A percentile compares a stretch with the other conserved stretches of the same genome.
These are phyloP conservation scores for Onthophagus taurus DNA, from an alignment of 1,140 invertebrate genomes.

Conservation along the genomic window DNA sequence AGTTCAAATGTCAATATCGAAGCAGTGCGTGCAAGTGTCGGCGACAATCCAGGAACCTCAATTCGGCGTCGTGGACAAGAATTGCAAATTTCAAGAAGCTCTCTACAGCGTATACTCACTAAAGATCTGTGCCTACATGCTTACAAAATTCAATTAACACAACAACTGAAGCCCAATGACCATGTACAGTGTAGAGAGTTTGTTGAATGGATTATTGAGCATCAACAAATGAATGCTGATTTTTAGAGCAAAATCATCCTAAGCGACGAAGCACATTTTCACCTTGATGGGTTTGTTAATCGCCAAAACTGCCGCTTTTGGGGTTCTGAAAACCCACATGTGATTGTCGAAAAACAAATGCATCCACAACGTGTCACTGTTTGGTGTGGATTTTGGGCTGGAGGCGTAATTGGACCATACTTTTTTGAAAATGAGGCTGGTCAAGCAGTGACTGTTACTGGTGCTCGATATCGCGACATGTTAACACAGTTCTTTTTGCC, in stretches of 20 bases:
- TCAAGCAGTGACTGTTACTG: constrained; percentile 35
- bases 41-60: constrained; percentile 26
- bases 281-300: constrained; percentile 22
- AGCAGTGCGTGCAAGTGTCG: constrained; percentile 23
- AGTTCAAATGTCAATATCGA: constrained; percentile 20
- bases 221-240: constrained; percentile 14
- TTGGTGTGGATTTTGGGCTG: constrained; percentile 6
- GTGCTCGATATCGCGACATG: constrained; percentile 19
- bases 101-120: constrained; percentile 21
- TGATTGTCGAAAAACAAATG: constrained; percentile 23
- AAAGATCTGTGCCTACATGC: constrained; percentile 21
- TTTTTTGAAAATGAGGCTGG: constrained; percentile 17
- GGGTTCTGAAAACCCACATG: constrained; percentile 14
- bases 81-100: constrained; percentile 25
- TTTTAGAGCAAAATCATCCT: constrained; percentile 13
- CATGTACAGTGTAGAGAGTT: constrained; percentile 16
- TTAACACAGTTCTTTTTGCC: constrained; percentile 18
- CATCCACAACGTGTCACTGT: constrained; percentile 19
- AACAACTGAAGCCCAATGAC: constrained; percentile 16
- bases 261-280: constrained; percentile 11
- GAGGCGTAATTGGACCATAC: too few species aligned
- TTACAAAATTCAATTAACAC: constrained; percentile 20
- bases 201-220: constrained; percentile 12
- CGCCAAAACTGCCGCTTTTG: constrained; percentile 27
- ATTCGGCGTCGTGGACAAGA: constrained; percentile 25